phyloP scores from a whole-genome alignment of 1,140 invertebrate species.

The Theocolax elegans region DNA sequence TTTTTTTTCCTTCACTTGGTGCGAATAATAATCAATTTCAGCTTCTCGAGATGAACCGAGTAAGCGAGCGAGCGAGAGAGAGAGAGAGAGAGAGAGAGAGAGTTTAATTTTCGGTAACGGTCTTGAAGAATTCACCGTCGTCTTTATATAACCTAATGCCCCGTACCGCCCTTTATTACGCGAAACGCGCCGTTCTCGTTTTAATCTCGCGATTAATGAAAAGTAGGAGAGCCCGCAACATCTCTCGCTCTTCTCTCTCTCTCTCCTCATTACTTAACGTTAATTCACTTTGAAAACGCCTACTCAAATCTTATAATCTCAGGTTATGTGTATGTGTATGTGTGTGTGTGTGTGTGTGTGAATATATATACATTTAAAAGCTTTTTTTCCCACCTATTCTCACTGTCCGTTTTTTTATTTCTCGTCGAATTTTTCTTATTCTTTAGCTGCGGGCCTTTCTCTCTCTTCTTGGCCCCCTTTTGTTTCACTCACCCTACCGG shows the following conservation, averaged over 20 bases:
- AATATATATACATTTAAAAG: no score
- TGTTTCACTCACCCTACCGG: no score
- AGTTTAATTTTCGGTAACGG: slow-evolving; percentile 37
- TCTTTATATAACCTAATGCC: no score
- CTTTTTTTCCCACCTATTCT: no score
- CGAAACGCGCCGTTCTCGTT: neutral
- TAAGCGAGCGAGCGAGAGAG: no score
- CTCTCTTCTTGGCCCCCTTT: neutral
- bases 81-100: no score
- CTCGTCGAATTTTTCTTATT: slow-evolving; percentile 17
- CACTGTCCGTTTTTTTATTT: neutral
- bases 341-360: no score
- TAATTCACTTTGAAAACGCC: slow-evolving; percentile 42
- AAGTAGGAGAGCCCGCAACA: slow-evolving; percentile 33
- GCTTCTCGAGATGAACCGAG: no score
- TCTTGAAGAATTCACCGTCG: slow-evolving; percentile 23
- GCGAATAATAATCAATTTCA: slow-evolving; percentile 22
- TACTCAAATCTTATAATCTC: slow-evolving; percentile 34
- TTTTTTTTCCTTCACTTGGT: neutral
- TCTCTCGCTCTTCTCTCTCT: slow-evolving; percentile 22
- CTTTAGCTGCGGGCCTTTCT: slow-evolving; percentile 36
- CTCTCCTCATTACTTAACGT: slow-evolving; percentile 38
- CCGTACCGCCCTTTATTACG: neutral
- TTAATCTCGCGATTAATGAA: slow-evolving; percentile 40
- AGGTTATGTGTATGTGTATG: no score